A percentile compares a stretch with the other conserved stretches of the same genome.
phyloP scores from a whole-genome alignment of 2,888 invertebrate species.

The Aelia acuminata region DNA sequence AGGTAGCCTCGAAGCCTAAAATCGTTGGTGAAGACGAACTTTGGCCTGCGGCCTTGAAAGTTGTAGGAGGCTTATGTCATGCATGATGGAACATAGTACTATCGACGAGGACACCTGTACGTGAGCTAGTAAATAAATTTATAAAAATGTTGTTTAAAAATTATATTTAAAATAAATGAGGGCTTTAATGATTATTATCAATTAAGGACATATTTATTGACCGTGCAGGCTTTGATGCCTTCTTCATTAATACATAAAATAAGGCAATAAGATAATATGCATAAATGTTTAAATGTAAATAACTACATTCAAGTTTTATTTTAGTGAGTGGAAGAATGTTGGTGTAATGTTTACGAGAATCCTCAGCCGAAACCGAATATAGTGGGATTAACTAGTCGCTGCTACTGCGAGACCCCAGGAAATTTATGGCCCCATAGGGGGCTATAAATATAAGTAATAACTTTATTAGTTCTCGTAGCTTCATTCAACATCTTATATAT shows the following conservation, averaged over 20 bases:
- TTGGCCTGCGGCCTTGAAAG: too few species aligned
- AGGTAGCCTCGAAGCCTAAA: too few species aligned
- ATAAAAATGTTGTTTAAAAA: too few species aligned
- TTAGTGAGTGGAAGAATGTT: background rate
- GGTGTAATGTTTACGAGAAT: background rate
- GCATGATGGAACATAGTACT: too few species aligned
- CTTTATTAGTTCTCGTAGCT: background rate
- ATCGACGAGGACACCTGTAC: too few species aligned
- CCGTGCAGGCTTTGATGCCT: background rate
- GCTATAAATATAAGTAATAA: conserved; percentile 22
- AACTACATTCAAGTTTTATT: background rate
- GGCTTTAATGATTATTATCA: too few species aligned
- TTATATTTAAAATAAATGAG: too few species aligned
- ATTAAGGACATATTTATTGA: background rate
- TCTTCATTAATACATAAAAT: background rate
- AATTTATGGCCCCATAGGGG: background rate
- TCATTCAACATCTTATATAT: conserved; percentile 9
- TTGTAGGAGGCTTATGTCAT: too few species aligned
- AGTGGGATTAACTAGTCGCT: conserved; percentile 28
- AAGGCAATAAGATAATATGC: too few species aligned
- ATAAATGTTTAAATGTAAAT: background rate
- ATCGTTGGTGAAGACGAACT: too few species aligned
- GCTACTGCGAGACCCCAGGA: background rate
- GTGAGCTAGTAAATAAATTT: too few species aligned
- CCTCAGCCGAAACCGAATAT: background rate